Evolutionary conservation across 2,113 vertebrate species (phyloP).

Genomic region (Sphyrna mokarran): DNA sequence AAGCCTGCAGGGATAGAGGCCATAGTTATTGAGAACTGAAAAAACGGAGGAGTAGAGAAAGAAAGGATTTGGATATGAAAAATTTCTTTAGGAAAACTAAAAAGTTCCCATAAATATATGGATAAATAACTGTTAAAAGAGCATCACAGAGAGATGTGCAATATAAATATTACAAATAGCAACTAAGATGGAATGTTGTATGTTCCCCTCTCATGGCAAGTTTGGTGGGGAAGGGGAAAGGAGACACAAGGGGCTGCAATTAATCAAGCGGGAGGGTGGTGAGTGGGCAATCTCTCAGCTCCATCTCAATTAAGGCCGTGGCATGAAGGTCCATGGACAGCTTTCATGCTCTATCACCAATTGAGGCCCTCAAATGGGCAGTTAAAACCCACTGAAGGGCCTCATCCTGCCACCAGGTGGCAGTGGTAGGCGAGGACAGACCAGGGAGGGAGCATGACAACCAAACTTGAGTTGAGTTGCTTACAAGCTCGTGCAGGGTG

Average conservation of each 20-base stretch:
- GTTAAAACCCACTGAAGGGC: neutral
- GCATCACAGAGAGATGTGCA: neutral
- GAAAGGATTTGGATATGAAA: neutral
- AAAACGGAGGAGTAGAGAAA: neutral
- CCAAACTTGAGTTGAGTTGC: neutral
- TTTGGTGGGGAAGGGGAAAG: neutral
- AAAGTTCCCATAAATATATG: neutral
- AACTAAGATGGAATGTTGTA: neutral
- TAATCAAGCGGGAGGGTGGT: no score
- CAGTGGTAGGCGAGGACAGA: no score
- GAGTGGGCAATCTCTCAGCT: neutral
- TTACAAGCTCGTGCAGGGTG: neutral
- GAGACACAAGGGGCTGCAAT: no score
- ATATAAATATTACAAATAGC: neutral
- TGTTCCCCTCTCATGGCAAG: neutral
- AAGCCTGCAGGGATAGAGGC: neutral
- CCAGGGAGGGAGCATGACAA: no score
- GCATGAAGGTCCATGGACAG: neutral
- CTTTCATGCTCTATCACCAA: neutral
- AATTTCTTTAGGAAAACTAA: neutral
- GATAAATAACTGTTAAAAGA: neutral
- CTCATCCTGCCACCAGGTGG: neutral
- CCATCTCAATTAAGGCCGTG: neutral
- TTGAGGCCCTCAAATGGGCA: neutral
- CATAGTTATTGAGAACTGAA: neutral